Evolutionary conservation across 2,888 invertebrate species (phyloP).

Genomic region (Coenonympha glycerion): DNA sequence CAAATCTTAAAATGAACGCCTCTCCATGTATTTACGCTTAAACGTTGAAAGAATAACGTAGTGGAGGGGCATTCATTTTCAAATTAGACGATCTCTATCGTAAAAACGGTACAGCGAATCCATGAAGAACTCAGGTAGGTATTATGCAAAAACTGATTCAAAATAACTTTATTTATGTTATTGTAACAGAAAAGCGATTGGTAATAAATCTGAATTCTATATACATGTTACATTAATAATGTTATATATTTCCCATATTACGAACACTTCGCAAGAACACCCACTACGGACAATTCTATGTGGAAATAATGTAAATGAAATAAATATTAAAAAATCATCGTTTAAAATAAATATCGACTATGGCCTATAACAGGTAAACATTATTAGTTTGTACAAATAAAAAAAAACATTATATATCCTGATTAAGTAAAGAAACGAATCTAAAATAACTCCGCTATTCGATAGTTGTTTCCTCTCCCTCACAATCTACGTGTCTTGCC

Average conservation of each 20-base stretch:
- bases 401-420: no score
- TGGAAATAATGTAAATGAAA: not conserved
- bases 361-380: not conserved
- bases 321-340: not conserved
- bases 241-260: conserved; percentile 22
- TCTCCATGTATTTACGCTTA: no score
- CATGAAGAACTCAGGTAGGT: not conserved
- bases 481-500: no score
- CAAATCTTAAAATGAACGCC: no score
- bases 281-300: conserved; percentile 16
- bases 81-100: not conserved
- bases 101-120: not conserved
- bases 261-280: conserved; percentile 24
- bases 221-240: conserved; percentile 7
- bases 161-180: not conserved
- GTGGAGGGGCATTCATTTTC: no score
- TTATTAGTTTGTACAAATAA: not conserved
- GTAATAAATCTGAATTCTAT: conserved; percentile 14
- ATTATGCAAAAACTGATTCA: conserved; percentile 10
- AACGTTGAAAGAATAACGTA: no score
- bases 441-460: no score
- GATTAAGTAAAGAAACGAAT: no score
- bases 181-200: conserved; percentile 3
- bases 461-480: no score
- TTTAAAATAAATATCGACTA: not conserved